Percentiles rank a stretch among this genome's conserved stretches.
Conservation (phyloP, 2,888 invertebrate species). For the Andrena dorsata region DNA sequence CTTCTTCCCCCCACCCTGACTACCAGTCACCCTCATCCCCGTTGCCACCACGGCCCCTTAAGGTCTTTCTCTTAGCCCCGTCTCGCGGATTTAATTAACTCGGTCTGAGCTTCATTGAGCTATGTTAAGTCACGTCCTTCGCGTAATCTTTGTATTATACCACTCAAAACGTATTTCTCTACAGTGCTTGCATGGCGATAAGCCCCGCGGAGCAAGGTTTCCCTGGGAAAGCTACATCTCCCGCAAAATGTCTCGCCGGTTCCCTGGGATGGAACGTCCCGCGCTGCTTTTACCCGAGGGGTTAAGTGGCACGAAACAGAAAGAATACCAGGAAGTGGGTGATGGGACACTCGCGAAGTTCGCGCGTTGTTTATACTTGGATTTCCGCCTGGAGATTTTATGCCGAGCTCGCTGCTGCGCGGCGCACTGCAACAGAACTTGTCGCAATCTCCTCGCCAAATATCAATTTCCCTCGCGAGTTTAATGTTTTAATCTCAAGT, state of each 20-base stretch:
- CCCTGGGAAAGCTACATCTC: slow-evolving; percentile 23
- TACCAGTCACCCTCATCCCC: slow-evolving; percentile 47
- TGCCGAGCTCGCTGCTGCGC: not conserved
- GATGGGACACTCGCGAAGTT: slow-evolving; percentile 33
- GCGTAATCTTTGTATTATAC: slow-evolving; percentile 79
- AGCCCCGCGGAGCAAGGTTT: slow-evolving; percentile 38
- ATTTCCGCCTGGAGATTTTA: slow-evolving; percentile 1
- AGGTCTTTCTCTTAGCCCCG: slow-evolving; percentile 1
- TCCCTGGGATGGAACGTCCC: slow-evolving; percentile 35
- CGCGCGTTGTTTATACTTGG: slow-evolving; percentile 26
- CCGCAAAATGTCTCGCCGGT: slow-evolving; percentile 20
- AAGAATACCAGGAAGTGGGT: slow-evolving; percentile 43
- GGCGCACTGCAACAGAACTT: not conserved
- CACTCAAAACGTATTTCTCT: slow-evolving; percentile 74
- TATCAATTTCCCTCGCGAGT: slow-evolving; percentile 24
- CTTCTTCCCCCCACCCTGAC: slow-evolving; percentile 1
- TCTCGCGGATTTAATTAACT: slow-evolving; percentile 78
- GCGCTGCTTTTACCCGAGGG: slow-evolving; percentile 36
- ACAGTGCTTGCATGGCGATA: slow-evolving; percentile 57
- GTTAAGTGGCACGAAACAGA: slow-evolving; percentile 43
- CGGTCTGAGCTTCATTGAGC: slow-evolving; percentile 78
- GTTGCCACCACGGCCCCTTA: not conserved
- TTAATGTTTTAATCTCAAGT: slow-evolving; percentile 8
- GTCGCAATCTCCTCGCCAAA: slow-evolving; percentile 16
- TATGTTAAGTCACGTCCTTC: slow-evolving; percentile 79